Percentiles rank a stretch among this genome's conserved stretches.
Conservation (phyloP, 2,797 vertebrate species). For the Ispidina lecontei region DNA sequence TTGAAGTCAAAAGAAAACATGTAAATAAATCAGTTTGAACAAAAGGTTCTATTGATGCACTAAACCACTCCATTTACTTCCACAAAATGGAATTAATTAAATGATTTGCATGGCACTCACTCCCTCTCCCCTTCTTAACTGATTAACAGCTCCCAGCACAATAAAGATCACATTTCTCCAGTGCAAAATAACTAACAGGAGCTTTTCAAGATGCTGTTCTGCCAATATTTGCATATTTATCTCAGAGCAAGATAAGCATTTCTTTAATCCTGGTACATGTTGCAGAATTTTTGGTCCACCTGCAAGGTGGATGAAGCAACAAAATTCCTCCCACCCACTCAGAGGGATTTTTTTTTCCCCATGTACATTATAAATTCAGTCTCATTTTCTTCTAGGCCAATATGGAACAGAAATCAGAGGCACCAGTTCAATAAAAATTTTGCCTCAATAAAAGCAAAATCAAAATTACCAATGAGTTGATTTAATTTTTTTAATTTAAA, state of each 20-base stretch:
- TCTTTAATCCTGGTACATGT: neutral
- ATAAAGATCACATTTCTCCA: neutral
- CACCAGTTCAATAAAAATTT: neutral
- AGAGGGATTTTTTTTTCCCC: neutral
- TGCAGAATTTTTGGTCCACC: neutral
- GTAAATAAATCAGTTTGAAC: neutral
- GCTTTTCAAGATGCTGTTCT: neutral
- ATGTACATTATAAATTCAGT: neutral
- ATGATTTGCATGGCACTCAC: neutral
- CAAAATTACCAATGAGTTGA: accelerated
- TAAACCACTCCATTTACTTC: neutral
- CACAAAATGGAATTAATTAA: neutral
- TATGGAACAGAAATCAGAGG: accelerated
- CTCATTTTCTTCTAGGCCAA: neutral
- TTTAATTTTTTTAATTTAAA: neutral
- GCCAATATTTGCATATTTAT: neutral
- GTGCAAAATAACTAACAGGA: neutral
- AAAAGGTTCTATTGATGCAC: neutral
- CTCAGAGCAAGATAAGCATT: neutral
- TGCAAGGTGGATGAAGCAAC: neutral
- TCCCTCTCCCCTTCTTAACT: no score
- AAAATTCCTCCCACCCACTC: neutral
- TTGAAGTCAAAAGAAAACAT: neutral
- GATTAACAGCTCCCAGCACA: neutral
- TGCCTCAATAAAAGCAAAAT: neutral